Conservation (phyloP, 2,113 vertebrate genomes). For the Butorides virescens region DNA sequence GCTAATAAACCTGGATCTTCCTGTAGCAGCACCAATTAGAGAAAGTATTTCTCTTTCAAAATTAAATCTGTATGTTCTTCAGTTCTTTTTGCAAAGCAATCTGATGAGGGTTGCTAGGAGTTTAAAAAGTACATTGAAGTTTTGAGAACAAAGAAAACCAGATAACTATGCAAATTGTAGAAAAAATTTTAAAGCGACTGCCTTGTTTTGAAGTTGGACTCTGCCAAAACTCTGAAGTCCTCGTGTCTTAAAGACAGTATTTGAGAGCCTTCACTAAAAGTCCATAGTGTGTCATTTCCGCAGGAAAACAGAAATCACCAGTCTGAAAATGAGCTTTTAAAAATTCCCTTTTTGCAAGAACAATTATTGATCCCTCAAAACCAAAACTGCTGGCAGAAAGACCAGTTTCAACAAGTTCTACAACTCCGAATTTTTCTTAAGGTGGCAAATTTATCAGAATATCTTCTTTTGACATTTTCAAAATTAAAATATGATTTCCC, state of each 20-base stretch:
- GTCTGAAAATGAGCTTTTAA: background rate
- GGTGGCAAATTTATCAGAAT: background rate
- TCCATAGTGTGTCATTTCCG: background rate
- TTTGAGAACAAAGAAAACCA: background rate
- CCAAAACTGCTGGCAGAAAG: background rate
- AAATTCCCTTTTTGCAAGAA: background rate
- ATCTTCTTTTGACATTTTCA: background rate
- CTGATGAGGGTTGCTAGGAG: background rate
- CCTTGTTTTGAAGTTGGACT: background rate
- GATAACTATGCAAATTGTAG: background rate
- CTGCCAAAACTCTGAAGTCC: background rate
- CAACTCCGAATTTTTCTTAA: background rate
- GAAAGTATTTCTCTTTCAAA: background rate
- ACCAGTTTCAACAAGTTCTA: background rate
- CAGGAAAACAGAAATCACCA: background rate
- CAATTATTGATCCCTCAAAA: background rate
- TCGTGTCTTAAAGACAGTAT: background rate
- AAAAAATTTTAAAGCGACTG: background rate
- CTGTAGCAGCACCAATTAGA: background rate
- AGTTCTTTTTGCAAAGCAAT: background rate
- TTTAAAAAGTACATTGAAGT: background rate
- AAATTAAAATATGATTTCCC: background rate
- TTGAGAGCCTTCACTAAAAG: background rate
- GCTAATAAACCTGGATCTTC: slow-evolving; percentile 12
- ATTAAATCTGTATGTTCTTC: background rate